Percentiles rank a stretch among this genome's conserved stretches.
Evolutionary conservation across 2,113 vertebrate genomes (phyloP).

Genomic region (Xenopus tropicalis): UCB_Xtro_10.0 CM004449.2:102394501-102395000

Average conservation of each 20-base stretch:
- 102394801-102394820: constrained; percentile 94
- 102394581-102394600: no score
- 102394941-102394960: neutral
- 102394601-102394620: no score
- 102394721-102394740: constrained; percentile 45
- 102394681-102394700: neutral
- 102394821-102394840: constrained; percentile 98
- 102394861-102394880: constrained; percentile 71
- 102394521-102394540: no score
- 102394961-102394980: neutral
- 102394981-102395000: neutral
- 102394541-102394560: no score
- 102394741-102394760: constrained; percentile 54
- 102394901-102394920: constrained; percentile 67
- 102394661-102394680: neutral
- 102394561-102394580: no score
- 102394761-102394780: constrained; percentile 55
- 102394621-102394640: no score
- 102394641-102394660: no score
- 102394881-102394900: constrained; percentile 68
- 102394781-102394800: constrained; percentile 91
- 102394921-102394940: constrained; percentile 12
- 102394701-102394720: constrained; percentile 40
- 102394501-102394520: no score
- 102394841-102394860: constrained; percentile 85